phyloP scores from a whole-genome alignment of 2,888 invertebrate species.

The Caenorhabditis becei region DNA sequence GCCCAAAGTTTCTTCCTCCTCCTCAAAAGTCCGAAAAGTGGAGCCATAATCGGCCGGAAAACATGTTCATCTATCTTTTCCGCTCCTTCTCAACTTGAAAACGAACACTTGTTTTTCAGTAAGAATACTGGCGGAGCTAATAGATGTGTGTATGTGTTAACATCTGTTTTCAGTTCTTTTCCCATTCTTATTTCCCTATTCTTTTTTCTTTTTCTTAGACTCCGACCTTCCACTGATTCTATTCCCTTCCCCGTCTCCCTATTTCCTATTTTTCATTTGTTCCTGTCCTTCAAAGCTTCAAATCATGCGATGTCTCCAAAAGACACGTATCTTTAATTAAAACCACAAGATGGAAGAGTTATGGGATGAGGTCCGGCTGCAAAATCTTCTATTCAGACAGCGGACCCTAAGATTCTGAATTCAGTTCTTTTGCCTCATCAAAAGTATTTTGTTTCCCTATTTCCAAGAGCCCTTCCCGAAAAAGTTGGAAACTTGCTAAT shows the following conservation, averaged over 20 bases:
- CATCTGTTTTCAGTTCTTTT: constrained; percentile 15
- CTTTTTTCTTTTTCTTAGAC: too few relatives aligned
- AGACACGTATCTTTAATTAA: not conserved
- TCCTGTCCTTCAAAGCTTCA: not conserved
- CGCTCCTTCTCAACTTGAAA: not conserved
- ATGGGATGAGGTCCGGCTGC: not conserved
- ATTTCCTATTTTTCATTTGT: not conserved
- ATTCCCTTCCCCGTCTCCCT: not conserved
- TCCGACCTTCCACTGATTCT: not conserved
- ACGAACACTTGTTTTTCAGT: constrained; percentile 10
- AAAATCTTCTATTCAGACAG: too few relatives aligned
- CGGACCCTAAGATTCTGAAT: not conserved
- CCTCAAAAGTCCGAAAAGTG: not conserved
- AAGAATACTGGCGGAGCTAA: constrained; percentile 14
- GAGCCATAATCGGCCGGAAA: not conserved
- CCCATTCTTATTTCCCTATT: not conserved
- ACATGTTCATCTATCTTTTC: not conserved
- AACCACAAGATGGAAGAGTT: not conserved
- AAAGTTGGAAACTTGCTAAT: not conserved
- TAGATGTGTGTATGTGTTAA: constrained; percentile 14
- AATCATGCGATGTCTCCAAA: not conserved
- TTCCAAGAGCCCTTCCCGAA: not conserved
- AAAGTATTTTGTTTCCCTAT: not conserved
- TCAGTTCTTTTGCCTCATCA: not conserved
- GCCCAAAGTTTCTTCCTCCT: too few relatives aligned